Percentiles rank a stretch among this genome's conserved stretches.
Conservation (phyloP, 1,140 invertebrate genomes). For the Phthorimaea operculella region DNA sequence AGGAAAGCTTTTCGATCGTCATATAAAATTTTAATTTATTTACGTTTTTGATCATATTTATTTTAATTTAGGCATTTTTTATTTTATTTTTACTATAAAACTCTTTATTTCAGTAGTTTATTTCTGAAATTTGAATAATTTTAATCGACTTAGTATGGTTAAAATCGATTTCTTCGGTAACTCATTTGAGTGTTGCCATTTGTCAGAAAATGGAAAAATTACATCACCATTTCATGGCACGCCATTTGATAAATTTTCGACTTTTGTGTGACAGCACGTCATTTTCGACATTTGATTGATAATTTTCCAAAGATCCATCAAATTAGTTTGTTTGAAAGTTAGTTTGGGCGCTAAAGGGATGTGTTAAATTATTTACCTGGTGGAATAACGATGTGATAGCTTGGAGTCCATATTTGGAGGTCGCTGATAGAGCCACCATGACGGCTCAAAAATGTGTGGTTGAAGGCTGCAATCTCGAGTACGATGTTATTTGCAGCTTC, state of each 20-base stretch:
- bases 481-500: slow-evolving; percentile 64
- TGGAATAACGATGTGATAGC: slow-evolving; percentile 50
- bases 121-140: too few species aligned
- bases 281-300: slow-evolving; percentile 68
- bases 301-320: slow-evolving; percentile 65
- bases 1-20: too few species aligned
- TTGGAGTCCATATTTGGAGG: slow-evolving; percentile 42
- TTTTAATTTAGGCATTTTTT: too few species aligned
- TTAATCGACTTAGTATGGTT: too few species aligned
- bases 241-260: slow-evolving; percentile 51
- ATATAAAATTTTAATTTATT: too few species aligned
- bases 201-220: slow-evolving; percentile 36
- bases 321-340: slow-evolving; percentile 67
- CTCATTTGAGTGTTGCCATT: slow-evolving; percentile 34
- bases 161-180: too few species aligned
- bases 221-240: slow-evolving; percentile 65
- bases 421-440: slow-evolving; percentile 38
- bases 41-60: too few species aligned
- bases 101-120: too few species aligned
- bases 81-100: too few species aligned
- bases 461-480: slow-evolving; percentile 60
- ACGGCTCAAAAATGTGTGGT: slow-evolving; percentile 57
- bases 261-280: slow-evolving; percentile 67
- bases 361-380: slow-evolving; percentile 43
- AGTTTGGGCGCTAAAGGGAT: slow-evolving; percentile 61